Base-by-base conservation (phyloP, 2,888 invertebrate genomes). In the Panzeria rudis region DNA sequence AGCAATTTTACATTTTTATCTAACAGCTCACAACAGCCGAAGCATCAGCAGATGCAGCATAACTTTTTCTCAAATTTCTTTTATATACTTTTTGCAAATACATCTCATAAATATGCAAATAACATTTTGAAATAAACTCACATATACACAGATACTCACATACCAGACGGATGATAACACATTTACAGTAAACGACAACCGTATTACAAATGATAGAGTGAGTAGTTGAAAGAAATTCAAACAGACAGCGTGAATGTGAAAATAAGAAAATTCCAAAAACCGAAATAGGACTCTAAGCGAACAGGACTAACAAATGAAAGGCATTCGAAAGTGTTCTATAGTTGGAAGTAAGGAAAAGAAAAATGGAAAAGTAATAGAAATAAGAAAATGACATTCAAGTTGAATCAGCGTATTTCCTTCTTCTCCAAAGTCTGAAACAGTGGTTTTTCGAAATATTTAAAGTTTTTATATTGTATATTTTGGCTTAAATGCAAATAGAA, bases 71-170 rank as follows among this genome's bases (percentile, higher is more conserved):
- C 20, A 23, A 32, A 47, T n/a, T 29, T 50, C 29, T n/a, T 13
- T 29, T 9, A 8, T 15, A 61, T 23, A 32, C 17, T 38, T 56
- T 73, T 68, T 23, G 20, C 56, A 66, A 69, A 71, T 32, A 29
- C 73, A 83, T 69, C 79, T 83, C 83, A 83, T 83, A 69, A 83
- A 83, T 79, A 83, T 79, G 83, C 83, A 83, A 83, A 75, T 83
- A 83, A 56, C 61, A 83, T 75, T 75, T 64, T 35, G 54, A 75
- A 83, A 47, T 38, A 50, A 47, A 66, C 47, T 50, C 50, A 52
- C 11, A 44, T 29, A 20, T 35, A 47, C 38, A 56, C 47, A 54
- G 1, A 20, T 3, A 38, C 8, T 0, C n/a, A 76, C 3, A 32
- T 11, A n/a, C 1, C 9, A 20, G 15, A 13, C 2, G 20, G 15